phyloP scores from a whole-genome alignment of 2,888 invertebrate genomes.

The Leptinotarsa rubiginosa region DNA sequence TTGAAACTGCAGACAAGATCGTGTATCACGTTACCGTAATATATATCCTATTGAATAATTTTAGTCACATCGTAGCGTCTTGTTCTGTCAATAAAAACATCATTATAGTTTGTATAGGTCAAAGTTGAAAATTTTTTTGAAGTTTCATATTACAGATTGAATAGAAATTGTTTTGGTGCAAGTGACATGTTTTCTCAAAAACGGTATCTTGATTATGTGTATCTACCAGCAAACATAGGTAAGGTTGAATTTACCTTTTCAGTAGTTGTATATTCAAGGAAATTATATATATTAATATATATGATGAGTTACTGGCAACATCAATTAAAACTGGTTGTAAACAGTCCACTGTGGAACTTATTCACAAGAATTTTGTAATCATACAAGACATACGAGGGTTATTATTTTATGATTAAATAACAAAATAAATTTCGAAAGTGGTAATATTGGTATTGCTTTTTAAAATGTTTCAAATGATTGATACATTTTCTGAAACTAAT shows the following conservation, averaged over 20 bases:
- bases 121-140: not conserved
- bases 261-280: too few relatives aligned
- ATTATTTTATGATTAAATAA: too few relatives aligned
- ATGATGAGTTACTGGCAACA: too few relatives aligned
- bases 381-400: too few relatives aligned
- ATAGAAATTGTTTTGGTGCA: not conserved
- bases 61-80: not conserved
- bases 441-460: too few relatives aligned
- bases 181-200: not conserved
- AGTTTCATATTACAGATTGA: not conserved
- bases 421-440: too few relatives aligned
- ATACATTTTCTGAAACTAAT: too few relatives aligned
- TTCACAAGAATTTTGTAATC: too few relatives aligned
- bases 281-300: too few relatives aligned
- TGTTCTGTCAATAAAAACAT: not conserved
- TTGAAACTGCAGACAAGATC: not conserved
- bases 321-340: too few relatives aligned
- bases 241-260: not conserved
- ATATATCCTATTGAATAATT: not conserved
- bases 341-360: too few relatives aligned
- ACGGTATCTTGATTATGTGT: not conserved
- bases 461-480: too few relatives aligned
- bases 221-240: constrained; percentile 11
- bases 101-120: not conserved
- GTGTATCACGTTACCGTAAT: not conserved